Conservation (phyloP, 2,888 invertebrate species). For the Ephialtes manifestator region DNA sequence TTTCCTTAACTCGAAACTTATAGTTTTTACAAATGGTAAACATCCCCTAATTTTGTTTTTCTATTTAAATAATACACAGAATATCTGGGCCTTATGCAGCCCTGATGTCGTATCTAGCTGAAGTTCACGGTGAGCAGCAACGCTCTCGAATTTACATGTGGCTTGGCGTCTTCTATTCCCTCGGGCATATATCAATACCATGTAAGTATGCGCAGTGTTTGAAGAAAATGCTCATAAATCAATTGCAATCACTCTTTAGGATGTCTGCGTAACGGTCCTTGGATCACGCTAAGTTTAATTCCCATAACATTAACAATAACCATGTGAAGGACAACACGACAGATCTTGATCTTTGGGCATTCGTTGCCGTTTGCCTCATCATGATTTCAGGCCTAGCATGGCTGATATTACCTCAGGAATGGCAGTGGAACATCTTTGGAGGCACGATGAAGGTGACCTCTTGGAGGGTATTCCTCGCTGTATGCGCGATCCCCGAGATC, state of each 20-base stretch:
- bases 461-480: conserved; percentile 89
- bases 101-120: conserved; percentile 83
- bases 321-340: not conserved
- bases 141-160: conserved; percentile 83
- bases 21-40: not conserved
- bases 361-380: conserved; percentile 36
- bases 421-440: conserved; percentile 86
- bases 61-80: conserved; percentile 67
- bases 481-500: conserved; percentile 90
- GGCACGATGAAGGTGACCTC: conserved; percentile 87
- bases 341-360: not conserved
- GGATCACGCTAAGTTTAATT: conserved; percentile 36
- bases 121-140: conserved; percentile 80
- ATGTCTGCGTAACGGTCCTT: conserved; percentile 36
- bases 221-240: conserved; percentile 18
- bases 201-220: conserved; percentile 84
- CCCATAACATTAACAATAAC: not conserved
- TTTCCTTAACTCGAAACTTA: not conserved
- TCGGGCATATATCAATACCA: conserved; percentile 87
- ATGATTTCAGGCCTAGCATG: conserved; percentile 89
- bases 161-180: conserved; percentile 82
- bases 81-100: conserved; percentile 83
- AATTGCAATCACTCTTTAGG: conserved; percentile 39
- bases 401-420: conserved; percentile 90
- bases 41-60: not conserved